A percentile compares a stretch with the other conserved stretches of the same genome.
These are phyloP conservation scores for Furcula furcula DNA, from an alignment of 2,888 invertebrate species.

Conservation along the genomic window DNA sequence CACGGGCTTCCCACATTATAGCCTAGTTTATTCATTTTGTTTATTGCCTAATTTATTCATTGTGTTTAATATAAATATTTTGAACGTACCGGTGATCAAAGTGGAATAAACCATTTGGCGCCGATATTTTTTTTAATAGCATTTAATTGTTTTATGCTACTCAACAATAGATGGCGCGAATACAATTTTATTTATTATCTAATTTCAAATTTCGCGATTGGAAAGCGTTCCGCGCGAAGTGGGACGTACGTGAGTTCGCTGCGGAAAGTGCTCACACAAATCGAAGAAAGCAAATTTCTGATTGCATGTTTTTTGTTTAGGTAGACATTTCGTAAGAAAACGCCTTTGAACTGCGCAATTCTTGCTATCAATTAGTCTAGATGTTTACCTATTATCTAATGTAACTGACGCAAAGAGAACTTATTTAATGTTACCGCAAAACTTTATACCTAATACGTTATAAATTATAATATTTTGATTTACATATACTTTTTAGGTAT, in stretches of 20 bases:
- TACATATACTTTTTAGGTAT: too few relatives aligned
- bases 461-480: too few relatives aligned
- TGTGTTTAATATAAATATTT: too few relatives aligned
- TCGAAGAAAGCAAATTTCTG: constrained; percentile 24
- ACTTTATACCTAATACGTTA: too few relatives aligned
- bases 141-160: constrained; percentile 1
- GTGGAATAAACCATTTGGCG: too few relatives aligned
- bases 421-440: too few relatives aligned
- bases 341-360: constrained; percentile 9
- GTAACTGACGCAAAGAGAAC: constrained; percentile 11
- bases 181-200: constrained; percentile 12
- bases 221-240: constrained; percentile 41
- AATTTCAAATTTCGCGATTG: constrained; percentile 34
- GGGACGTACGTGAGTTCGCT: constrained; percentile 40
- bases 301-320: constrained; percentile 31
- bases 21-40: too few relatives aligned
- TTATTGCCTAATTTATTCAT: too few relatives aligned
- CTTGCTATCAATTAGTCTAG: constrained; percentile 10
- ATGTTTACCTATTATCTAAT: constrained; percentile 14
- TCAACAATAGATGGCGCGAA: constrained; percentile 17
- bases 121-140: too few relatives aligned
- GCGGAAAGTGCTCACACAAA: constrained; percentile 30
- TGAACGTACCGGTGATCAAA: too few relatives aligned
- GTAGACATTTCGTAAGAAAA: constrained; percentile 27
- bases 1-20: too few relatives aligned